These are phyloP conservation scores for Pseudomyrmex flavicornis DNA, from an alignment of 1,140 invertebrate genomes.

Conservation along the genomic window DNA sequence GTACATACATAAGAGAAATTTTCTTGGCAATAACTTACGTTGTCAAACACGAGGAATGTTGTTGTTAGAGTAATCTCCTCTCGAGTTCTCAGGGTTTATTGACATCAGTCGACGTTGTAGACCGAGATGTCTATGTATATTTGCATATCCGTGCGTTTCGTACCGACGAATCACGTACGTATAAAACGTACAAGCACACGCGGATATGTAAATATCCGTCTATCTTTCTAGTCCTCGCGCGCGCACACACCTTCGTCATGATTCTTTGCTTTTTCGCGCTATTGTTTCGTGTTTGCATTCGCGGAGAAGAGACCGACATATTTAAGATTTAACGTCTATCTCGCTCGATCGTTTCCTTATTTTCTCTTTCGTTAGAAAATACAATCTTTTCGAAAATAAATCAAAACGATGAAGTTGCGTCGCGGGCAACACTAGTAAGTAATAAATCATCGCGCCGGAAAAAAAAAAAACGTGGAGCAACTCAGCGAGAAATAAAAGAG, in stretches of 20 bases:
- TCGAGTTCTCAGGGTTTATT: slow-evolving; percentile 50
- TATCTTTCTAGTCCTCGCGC: slow-evolving; percentile 9
- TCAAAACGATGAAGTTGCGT: slow-evolving; percentile 27
- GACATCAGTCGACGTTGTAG: slow-evolving; percentile 46
- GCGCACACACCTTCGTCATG: neutral
- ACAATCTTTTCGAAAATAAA: neutral
- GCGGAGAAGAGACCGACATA: neutral
- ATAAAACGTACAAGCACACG: slow-evolving; percentile 30
- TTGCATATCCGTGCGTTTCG: slow-evolving; percentile 44
- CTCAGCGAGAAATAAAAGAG: too few species aligned
- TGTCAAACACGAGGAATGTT: slow-evolving; percentile 42
- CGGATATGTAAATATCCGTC: slow-evolving; percentile 40
- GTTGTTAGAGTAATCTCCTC: slow-evolving; percentile 51
- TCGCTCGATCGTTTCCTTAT: neutral
- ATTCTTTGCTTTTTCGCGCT: slow-evolving; percentile 8
- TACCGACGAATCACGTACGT: slow-evolving; percentile 18
- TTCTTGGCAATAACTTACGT: slow-evolving; percentile 50
- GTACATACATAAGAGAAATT: slow-evolving; percentile 36
- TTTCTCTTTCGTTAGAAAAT: neutral
- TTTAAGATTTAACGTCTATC: slow-evolving; percentile 48
- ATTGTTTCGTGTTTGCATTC: slow-evolving; percentile 28
- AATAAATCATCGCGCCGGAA: slow-evolving; percentile 47
- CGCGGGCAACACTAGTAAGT: slow-evolving; percentile 19
- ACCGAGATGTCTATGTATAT: slow-evolving; percentile 51
- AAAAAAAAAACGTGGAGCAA: slow-evolving; percentile 10